Percentiles rank a stretch among this genome's conserved stretches.
These are phyloP conservation scores for Drosophila triauraria DNA, from an alignment of 1,140 invertebrate species.

Conservation along the genomic window DNA sequence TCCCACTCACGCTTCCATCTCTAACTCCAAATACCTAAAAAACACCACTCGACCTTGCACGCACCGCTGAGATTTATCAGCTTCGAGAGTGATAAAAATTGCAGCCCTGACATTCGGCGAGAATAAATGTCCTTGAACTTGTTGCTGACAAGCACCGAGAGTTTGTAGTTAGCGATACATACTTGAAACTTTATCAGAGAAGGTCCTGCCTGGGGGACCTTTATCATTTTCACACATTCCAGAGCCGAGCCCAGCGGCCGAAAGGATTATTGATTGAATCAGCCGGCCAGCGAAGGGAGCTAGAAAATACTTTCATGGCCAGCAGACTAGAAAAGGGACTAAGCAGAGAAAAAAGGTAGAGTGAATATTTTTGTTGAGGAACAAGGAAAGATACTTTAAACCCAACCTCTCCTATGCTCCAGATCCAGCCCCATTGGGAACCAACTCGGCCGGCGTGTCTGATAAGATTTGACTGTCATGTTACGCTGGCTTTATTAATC, in stretches of 20 bases:
- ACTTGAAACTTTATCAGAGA: conserved; percentile 19
- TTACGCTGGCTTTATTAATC: conserved; percentile 54
- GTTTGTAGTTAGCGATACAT: conserved; percentile 13
- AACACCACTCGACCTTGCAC: conserved; percentile 9
- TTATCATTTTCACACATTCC: conserved; percentile 72
- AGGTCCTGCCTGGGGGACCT: conserved; percentile 23
- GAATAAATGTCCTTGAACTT: conserved; percentile 63
- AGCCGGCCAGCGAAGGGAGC: conserved; percentile 16
- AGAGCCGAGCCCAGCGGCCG: conserved; percentile 18
- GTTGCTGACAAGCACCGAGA: conserved; percentile 36
- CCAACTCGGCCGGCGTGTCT: conserved; percentile 22
- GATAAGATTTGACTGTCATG: conserved; percentile 58
- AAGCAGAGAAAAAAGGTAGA: conserved; percentile 5
- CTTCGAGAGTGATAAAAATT: conserved; percentile 38
- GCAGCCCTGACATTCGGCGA: conserved; percentile 37
- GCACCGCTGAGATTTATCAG: conserved; percentile 42
- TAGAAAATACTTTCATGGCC: conserved; percentile 70
- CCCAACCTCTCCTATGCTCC: neutral
- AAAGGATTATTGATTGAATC: conserved; percentile 73
- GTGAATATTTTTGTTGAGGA: conserved; percentile 11
- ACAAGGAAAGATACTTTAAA: conserved; percentile 60
- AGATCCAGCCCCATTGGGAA: neutral
- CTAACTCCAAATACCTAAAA: neutral
- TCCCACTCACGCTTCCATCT: neutral
- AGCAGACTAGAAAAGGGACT: conserved; percentile 69